phyloP scores from a whole-genome alignment of 2,113 vertebrate genomes.

The Pelvicachromis taeniatus region DNA sequence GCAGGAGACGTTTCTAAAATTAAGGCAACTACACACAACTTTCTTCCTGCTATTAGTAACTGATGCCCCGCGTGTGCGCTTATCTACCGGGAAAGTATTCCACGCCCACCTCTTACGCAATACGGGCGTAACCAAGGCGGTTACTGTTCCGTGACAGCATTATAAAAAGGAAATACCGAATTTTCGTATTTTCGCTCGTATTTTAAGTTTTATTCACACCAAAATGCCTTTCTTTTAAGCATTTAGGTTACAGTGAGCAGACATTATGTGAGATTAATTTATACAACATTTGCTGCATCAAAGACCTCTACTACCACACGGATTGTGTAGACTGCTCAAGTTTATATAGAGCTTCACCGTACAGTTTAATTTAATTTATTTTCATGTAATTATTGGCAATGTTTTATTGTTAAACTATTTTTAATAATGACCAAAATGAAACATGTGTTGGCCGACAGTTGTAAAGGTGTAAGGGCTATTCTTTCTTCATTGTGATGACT shows the following conservation, averaged over 20 bases:
- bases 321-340: background rate
- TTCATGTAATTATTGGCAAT: background rate
- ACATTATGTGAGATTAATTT: background rate
- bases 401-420: background rate
- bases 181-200: background rate
- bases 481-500: background rate
- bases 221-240: background rate
- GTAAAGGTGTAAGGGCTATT: background rate
- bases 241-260: background rate
- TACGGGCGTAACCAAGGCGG: background rate
- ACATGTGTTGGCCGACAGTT: background rate
- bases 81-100: background rate
- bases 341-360: background rate
- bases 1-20: background rate
- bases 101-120: background rate
- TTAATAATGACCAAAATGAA: background rate
- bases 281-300: background rate
- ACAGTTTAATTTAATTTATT: background rate
- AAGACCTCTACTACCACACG: background rate
- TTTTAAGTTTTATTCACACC: background rate
- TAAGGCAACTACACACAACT: accelerated
- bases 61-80: accelerated
- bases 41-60: background rate
- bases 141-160: no score
- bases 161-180: background rate